Evolutionary conservation across 1,140 invertebrate species (phyloP).

Genomic region (Melanaphis sacchari): DNA sequence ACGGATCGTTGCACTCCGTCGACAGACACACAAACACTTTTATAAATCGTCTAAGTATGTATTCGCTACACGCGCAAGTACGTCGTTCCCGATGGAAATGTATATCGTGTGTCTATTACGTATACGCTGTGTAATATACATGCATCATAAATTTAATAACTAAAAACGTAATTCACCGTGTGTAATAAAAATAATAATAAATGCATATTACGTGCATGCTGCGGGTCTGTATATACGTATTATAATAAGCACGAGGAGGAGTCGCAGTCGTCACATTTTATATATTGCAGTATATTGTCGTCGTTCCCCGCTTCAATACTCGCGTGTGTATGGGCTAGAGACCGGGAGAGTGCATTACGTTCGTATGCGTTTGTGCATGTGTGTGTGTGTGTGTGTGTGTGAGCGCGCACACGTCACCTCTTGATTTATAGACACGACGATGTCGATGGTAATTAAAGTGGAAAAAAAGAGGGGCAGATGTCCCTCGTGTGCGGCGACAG

Average conservation of each 20-base stretch:
- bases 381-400: not conserved
- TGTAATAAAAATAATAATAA: not conserved
- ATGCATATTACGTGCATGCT: not conserved
- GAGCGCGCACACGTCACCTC: constrained; percentile 36
- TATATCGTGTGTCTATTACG: not conserved
- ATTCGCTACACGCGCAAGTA: not conserved
- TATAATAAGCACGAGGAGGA: not conserved
- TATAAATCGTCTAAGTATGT: not conserved
- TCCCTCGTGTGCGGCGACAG: constrained; percentile 26
- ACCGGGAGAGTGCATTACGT: not conserved
- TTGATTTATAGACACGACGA: constrained; percentile 56
- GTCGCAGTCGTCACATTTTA: not conserved
- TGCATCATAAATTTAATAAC: constrained; percentile 19
- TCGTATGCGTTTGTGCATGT: not conserved
- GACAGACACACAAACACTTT: not conserved
- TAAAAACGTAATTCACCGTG: constrained; percentile 5
- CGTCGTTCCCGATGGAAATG: not conserved
- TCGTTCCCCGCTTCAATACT: not conserved
- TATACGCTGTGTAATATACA: not conserved
- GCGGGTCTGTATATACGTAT: too few relatives aligned
- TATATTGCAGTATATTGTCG: not conserved
- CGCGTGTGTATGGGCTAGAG: not conserved
- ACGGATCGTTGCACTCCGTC: not conserved
- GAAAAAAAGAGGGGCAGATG: constrained; percentile 51
- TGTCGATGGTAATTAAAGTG: constrained; percentile 55